phyloP scores from a whole-genome alignment of 2,888 invertebrate genomes.

The Agriopis marginaria region DNA sequence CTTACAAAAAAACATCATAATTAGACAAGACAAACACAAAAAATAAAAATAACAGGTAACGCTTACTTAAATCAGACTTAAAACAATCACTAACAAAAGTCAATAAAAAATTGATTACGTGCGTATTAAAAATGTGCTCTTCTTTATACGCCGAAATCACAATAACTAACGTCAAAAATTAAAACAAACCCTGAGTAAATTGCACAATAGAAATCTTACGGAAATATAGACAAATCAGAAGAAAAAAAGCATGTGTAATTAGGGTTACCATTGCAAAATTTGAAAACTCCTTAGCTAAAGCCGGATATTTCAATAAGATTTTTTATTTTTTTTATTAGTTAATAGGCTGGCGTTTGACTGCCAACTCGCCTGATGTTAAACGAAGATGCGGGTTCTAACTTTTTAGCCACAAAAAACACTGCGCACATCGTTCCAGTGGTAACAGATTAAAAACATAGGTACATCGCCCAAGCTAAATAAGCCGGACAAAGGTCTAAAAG shows the following conservation, averaged over 20 bases:
- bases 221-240: background rate
- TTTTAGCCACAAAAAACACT: no score
- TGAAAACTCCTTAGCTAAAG: no score
- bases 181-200: slow-evolving; percentile 37
- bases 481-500: no score
- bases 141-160: slow-evolving; percentile 42
- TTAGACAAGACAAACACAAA: slow-evolving; percentile 55
- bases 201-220: slow-evolving; percentile 35
- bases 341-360: no score
- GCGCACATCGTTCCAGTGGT: no score
- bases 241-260: no score
- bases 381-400: no score
- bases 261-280: no score
- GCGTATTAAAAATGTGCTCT: slow-evolving; percentile 72
- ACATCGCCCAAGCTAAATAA: no score
- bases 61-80: slow-evolving; percentile 78
- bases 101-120: slow-evolving; percentile 68
- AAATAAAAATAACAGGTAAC: slow-evolving; percentile 73
- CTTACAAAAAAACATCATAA: slow-evolving; percentile 24
- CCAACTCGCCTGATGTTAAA: no score
- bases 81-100: slow-evolving; percentile 75
- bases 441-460: slow-evolving; percentile 6
- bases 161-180: slow-evolving; percentile 36
- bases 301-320: background rate
- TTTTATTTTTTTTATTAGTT: no score